These are phyloP conservation scores for Heteromyza rotundicornis DNA, from an alignment of 2,888 invertebrate genomes.

Conservation along the genomic window DNA sequence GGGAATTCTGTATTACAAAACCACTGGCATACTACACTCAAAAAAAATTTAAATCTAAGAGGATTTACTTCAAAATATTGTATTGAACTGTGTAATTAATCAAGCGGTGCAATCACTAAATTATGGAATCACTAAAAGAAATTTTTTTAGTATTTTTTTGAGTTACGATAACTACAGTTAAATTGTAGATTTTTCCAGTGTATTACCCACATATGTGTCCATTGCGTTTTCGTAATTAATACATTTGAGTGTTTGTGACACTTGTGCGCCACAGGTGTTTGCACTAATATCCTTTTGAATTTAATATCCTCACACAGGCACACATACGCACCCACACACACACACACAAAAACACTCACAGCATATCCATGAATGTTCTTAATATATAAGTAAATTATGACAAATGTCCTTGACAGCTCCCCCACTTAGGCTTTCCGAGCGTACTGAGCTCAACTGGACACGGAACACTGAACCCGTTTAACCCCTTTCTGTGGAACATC, in stretches of 20 bases:
- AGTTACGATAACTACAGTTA: too few relatives aligned
- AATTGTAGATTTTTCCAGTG: too few relatives aligned
- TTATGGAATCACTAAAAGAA: too few relatives aligned
- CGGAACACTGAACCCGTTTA: constrained; percentile 8
- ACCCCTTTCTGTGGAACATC: constrained; percentile 14
- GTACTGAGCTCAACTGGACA: too few relatives aligned
- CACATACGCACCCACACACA: constrained; percentile 13
- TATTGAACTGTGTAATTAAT: too few relatives aligned
- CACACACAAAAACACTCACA: constrained; percentile 9
- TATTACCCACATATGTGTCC: too few relatives aligned
- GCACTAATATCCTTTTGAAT: constrained; percentile 43
- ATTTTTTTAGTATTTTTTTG: too few relatives aligned
- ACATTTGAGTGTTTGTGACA: constrained; percentile 42
- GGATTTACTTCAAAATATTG: too few relatives aligned
- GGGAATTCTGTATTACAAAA: too few relatives aligned
- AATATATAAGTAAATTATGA: constrained; percentile 48
- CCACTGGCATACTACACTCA: too few relatives aligned
- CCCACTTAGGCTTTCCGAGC: neutral
- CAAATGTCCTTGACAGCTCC: constrained; percentile 51
- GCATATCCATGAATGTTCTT: constrained; percentile 21
- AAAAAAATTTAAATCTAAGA: too few relatives aligned
- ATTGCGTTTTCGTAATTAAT: neutral
- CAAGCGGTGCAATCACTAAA: too few relatives aligned
- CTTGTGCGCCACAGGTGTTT: constrained; percentile 62
- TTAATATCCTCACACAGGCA: constrained; percentile 47